A percentile compares a stretch with the other conserved stretches of the same genome.
These are phyloP conservation scores for Corticium candelabrum DNA, from an alignment of 37 sponge, comb jelly and placozoan genomes.

Conservation along the genomic window DNA sequence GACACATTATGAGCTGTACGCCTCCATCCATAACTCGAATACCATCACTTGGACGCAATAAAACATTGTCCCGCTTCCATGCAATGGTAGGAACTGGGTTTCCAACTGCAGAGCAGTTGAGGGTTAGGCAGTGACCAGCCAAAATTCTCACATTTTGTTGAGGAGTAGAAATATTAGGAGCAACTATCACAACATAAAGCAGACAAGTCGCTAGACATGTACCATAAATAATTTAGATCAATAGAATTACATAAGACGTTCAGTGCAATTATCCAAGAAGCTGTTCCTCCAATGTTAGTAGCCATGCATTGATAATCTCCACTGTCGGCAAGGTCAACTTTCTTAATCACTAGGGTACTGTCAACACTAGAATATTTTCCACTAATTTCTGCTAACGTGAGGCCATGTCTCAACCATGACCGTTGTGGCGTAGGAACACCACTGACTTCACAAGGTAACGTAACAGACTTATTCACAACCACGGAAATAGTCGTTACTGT, in stretches of 20 bases:
- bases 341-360: neutral
- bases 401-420: neutral
- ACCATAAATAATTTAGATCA: too few relatives aligned
- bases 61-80: too few relatives aligned
- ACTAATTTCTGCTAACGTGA: neutral
- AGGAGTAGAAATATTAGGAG: neutral
- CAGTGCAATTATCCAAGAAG: neutral
- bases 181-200: too few relatives aligned
- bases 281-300: neutral
- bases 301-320: neutral
- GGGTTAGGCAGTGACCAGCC: neutral
- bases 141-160: neutral
- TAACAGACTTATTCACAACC: neutral
- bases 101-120: neutral
- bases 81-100: neutral
- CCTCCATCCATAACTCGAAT: too few relatives aligned
- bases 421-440: neutral
- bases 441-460: neutral
- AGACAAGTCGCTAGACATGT: too few relatives aligned
- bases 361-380: neutral
- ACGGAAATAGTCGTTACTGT: neutral
- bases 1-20: neutral
- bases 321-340: neutral
- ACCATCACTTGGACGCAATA: too few relatives aligned
- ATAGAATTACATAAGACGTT: neutral